Percentiles rank a stretch among this genome's conserved stretches.
phyloP scores from a whole-genome alignment of 1,140 invertebrate genomes.

The Diploscapter pachys region DNA sequence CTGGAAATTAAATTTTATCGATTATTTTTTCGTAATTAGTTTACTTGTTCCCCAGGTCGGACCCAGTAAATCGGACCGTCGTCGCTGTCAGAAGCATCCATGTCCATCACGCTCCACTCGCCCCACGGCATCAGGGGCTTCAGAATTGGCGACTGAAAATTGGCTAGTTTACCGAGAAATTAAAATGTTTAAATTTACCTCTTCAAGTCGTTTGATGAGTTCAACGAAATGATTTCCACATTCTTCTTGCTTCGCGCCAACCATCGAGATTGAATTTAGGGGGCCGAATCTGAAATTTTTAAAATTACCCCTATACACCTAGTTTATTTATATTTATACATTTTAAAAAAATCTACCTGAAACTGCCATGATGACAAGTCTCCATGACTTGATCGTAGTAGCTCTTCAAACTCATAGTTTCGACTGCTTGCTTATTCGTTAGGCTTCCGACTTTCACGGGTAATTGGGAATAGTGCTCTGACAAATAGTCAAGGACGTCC shows the following conservation, averaged over 20 bases:
- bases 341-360: constrained; percentile 62
- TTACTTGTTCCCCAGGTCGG: constrained; percentile 79
- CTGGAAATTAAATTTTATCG: constrained; percentile 59
- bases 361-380: constrained; percentile 48
- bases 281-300: constrained; percentile 89
- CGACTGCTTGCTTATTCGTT: constrained; percentile 73
- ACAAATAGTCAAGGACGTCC: constrained; percentile 87
- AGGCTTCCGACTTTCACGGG: constrained; percentile 87
- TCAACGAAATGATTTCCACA: constrained; percentile 95
- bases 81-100: constrained; percentile 86
- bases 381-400: constrained; percentile 78
- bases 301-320: constrained; percentile 58
- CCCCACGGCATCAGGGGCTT: constrained; percentile 94
- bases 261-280: constrained; percentile 88
- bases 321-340: constrained; percentile 48
- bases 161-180: no score
- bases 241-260: constrained; percentile 94
- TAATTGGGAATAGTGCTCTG: constrained; percentile 76
- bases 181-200: no score
- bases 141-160: constrained; percentile 74
- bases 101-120: constrained; percentile 64
- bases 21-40: no score
- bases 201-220: constrained; percentile 77
- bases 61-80: constrained; percentile 98
- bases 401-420: constrained; percentile 82